Evolutionary conservation across 2,888 invertebrate species (phyloP).

Genomic region (Thumatha senex): DNA sequence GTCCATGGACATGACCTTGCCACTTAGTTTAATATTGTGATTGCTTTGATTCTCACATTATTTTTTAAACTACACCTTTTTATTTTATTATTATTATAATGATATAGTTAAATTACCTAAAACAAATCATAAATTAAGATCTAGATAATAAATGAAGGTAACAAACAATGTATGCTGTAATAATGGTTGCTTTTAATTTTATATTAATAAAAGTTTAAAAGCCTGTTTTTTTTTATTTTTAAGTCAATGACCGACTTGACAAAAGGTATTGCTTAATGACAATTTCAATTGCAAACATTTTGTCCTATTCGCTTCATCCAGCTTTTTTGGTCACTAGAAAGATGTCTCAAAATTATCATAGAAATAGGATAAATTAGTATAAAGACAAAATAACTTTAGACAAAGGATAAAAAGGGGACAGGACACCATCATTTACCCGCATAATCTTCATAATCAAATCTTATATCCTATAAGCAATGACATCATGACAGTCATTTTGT

Average conservation of each 20-base stretch:
- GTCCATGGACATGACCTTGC: slow-evolving; percentile 32
- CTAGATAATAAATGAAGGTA: slow-evolving; percentile 55
- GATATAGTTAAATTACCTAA: slow-evolving; percentile 37
- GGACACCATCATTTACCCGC: too few species aligned
- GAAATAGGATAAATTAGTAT: too few species aligned
- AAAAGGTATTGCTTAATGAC: too few species aligned
- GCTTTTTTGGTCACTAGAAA: neutral
- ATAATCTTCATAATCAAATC: too few species aligned
- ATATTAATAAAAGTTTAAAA: slow-evolving; percentile 70
- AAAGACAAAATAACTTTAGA: too few species aligned
- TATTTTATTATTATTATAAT: slow-evolving; percentile 30
- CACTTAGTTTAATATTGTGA: slow-evolving; percentile 30
- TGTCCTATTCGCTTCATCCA: too few species aligned
- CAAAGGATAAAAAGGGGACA: too few species aligned
- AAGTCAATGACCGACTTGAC: neutral
- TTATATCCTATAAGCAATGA: too few species aligned
- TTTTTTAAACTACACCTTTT: slow-evolving; percentile 37
- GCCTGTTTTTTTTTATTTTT: slow-evolving; percentile 35
- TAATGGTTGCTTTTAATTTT: slow-evolving; percentile 81
- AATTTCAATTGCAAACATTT: too few species aligned
- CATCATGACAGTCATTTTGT: too few species aligned
- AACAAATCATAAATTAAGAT: slow-evolving; percentile 50
- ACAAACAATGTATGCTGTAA: slow-evolving; percentile 72
- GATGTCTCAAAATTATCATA: neutral
- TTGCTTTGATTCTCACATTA: slow-evolving; percentile 41